Percentiles rank a stretch among this genome's conserved stretches.
phyloP scores from a whole-genome alignment of 2,797 vertebrate species.

The Margarornis squamiger region DNA sequence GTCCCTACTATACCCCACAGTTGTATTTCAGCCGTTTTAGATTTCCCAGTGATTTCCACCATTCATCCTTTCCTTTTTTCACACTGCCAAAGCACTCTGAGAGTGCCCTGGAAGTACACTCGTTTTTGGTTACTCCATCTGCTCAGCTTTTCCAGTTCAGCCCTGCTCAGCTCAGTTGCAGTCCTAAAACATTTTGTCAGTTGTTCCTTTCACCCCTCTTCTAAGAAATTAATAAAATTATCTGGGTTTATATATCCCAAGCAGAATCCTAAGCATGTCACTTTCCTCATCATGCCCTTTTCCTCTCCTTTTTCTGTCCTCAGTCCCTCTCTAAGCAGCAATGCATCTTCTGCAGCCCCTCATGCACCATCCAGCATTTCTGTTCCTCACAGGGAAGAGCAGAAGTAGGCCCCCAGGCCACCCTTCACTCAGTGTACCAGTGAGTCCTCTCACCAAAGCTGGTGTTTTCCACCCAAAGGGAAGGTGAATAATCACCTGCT shows the following conservation, averaged over 20 bases:
- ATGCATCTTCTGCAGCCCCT: not conserved
- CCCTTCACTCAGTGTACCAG: not conserved
- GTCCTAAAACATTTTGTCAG: not conserved
- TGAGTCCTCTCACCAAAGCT: not conserved
- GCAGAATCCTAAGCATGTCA: not conserved
- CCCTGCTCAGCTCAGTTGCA: not conserved
- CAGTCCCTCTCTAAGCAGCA: not conserved
- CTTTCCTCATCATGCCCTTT: not conserved
- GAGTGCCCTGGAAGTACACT: constrained; percentile 12
- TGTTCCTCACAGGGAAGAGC: not conserved
- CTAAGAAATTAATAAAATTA: not conserved
- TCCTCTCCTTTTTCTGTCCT: not conserved
- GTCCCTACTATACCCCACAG: not conserved
- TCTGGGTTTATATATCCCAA: not conserved
- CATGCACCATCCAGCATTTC: not conserved
- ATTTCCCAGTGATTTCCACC: not conserved
- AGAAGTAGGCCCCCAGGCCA: not conserved
- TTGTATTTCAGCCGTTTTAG: not conserved
- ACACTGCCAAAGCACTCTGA: not conserved
- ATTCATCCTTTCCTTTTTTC: constrained; percentile 9
- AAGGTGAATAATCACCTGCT: not conserved
- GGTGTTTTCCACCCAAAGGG: not conserved
- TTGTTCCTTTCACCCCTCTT: not conserved
- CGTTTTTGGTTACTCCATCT: constrained; percentile 36
- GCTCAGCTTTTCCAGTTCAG: constrained; percentile 23